phyloP scores from a whole-genome alignment of 30 jellyfish, hydroid and myxozoan species.

The Aurelia sp. region DNA sequence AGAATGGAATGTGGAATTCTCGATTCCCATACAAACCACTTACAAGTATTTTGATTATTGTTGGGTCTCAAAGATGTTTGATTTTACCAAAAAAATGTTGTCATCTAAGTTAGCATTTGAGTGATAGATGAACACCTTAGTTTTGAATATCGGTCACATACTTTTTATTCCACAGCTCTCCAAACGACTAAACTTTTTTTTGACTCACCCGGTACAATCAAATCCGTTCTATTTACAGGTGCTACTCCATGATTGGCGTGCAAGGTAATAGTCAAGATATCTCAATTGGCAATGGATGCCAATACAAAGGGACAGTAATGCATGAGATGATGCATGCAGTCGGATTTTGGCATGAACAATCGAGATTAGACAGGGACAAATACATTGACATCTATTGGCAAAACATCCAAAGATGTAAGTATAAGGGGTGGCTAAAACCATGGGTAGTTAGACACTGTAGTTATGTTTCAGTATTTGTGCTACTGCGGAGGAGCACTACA shows the following conservation, averaged over 20 bases:
- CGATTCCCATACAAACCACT: no score
- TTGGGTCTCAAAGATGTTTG: no score
- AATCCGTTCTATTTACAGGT: background rate
- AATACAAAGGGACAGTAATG: constrained; percentile 52
- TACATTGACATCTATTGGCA: constrained; percentile 49
- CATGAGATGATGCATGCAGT: constrained; percentile 71
- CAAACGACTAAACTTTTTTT: no score
- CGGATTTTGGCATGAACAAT: constrained; percentile 67
- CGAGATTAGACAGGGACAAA: constrained; percentile 41
- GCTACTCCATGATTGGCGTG: constrained; percentile 51
- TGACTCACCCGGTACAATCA: no score
- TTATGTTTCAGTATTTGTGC: background rate
- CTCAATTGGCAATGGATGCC: constrained; percentile 46
- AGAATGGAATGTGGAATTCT: no score
- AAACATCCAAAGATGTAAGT: constrained; percentile 41
- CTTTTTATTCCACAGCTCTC: no score
- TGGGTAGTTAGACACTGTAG: background rate
- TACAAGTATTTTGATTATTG: no score
- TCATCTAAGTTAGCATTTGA: no score
- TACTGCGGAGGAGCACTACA: background rate
- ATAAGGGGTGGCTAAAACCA: background rate
- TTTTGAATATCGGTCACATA: no score
- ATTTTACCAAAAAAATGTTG: no score
- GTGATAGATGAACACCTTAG: no score
- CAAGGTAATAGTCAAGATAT: constrained; percentile 45